These are phyloP conservation scores for Psittacula cyanocephala DNA, from an alignment of 2,113 vertebrate genomes.

Conservation along the genomic window DNA sequence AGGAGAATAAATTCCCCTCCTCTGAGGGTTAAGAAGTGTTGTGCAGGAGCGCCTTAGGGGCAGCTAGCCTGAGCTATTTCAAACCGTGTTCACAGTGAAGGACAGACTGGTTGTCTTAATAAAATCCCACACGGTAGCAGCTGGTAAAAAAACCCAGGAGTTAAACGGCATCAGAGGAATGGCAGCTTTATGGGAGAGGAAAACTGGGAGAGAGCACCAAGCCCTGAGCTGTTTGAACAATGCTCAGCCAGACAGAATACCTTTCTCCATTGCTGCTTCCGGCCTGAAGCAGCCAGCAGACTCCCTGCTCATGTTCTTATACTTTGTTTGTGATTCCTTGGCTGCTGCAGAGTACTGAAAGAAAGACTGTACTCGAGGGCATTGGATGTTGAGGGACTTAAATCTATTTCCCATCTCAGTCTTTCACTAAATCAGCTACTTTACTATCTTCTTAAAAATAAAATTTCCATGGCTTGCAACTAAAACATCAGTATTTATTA, in stretches of 20 bases:
- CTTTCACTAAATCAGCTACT: neutral
- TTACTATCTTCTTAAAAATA: neutral
- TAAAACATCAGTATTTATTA: neutral
- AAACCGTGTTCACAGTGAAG: fast-evolving
- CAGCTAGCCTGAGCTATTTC: neutral
- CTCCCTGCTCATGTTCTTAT: neutral
- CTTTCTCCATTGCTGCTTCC: fast-evolving
- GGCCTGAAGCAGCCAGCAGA: neutral
- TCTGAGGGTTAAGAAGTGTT: neutral
- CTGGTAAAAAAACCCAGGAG: neutral
- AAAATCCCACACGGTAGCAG: fast-evolving
- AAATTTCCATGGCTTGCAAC: neutral
- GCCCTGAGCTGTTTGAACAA: neutral
- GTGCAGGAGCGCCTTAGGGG: neutral
- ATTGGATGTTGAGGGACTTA: neutral
- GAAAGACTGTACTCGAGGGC: neutral
- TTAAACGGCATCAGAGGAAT: neutral
- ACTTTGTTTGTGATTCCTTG: neutral
- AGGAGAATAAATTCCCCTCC: neutral
- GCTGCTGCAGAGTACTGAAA: neutral
- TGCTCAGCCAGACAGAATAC: neutral
- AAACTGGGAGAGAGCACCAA: neutral
- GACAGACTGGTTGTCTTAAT: neutral
- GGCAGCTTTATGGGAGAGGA: neutral
- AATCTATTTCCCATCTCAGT: neutral